Base-by-base conservation (phyloP, 2,113 vertebrate genomes). In the Penelope pileata region DNA sequence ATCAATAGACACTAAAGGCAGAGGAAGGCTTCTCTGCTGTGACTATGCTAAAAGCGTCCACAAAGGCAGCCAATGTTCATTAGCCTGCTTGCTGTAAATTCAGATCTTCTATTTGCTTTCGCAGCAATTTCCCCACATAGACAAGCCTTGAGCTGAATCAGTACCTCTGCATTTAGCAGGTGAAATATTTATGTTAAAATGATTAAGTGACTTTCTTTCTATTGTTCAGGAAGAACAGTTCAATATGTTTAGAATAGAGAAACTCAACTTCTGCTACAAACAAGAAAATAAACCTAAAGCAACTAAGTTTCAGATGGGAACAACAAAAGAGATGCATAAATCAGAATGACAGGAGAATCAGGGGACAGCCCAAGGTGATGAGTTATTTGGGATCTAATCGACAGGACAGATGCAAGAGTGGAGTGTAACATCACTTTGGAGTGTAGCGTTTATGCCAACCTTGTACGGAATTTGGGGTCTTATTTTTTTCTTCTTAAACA, bases 181-280 rank as follows among this genome's bases (percentile, higher is more conserved):
- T 90, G 54, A 94, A 95, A 88, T 43, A 86, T 54, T 90, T 91
- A 94, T 56, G 51, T 19, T 80, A 64, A 95, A 95, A 82, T 29
- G 54, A 91, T 88, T 74, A 80, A 63, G 32, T 32, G 14, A 70
- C 88, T 70, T 91, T 80, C 70, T 85, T 83, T 70, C 51, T 74
- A 22, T 54, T 40, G 29, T 64, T 51, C 38, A 77, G 54, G 50
- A 80, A 84, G 23, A 88, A 16, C 45, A 45, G 29, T 3, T 7
- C 69, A 82, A 30, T 21, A 26, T 18, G 9, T 34, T 11, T 63
- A 50, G 89, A 88, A 92, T 12, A 83, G 76, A 79, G 32, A 76
- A 88, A 83, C 38, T 60, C 32, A 36, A 36, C 34, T 85, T 80
- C 69, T 89, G 82, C 50, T 63, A 42, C n/a, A 76, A 62, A 53